A percentile compares a stretch with the other conserved stretches of the same genome.
Evolutionary conservation across 23 tunicate genomes (phyloP).

Genomic region (Botrylloides violaceus): DNA sequence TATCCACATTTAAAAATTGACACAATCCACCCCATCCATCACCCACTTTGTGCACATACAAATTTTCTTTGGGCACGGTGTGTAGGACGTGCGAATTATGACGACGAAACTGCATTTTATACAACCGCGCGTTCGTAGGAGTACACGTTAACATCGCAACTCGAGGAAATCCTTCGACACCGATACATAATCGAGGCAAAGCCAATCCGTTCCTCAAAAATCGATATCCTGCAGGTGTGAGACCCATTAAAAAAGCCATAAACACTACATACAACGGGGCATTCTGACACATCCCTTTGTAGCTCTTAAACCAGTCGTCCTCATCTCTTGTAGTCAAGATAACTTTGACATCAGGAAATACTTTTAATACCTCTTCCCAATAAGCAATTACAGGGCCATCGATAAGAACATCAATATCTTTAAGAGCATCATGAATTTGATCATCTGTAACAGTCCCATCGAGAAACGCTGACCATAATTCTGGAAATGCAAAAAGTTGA

Average conservation of each 20-base stretch:
- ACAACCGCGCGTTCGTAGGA: constrained; percentile 38
- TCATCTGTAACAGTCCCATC: constrained; percentile 74
- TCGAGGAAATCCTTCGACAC: constrained; percentile 7
- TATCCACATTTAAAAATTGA: constrained; percentile 30
- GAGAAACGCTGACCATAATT: constrained; percentile 57
- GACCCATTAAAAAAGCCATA: constrained; percentile 6
- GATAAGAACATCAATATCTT: constrained; percentile 72
- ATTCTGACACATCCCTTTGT: constrained; percentile 26
- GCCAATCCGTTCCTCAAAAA: constrained; percentile 4
- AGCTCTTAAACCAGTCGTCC: constrained; percentile 70
- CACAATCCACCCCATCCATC: constrained; percentile 68
- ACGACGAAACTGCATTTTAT: constrained; percentile 61
- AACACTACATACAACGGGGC: constrained; percentile 13
- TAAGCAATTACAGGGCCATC: constrained; percentile 79
- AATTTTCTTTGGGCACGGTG: constrained; percentile 46
- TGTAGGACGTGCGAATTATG: constrained; percentile 64
- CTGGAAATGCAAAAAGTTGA: constrained; percentile 25
- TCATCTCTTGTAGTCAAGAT: constrained; percentile 62
- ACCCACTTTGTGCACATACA: constrained; percentile 25
- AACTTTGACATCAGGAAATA: constrained; percentile 79
- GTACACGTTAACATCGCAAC: not conserved
- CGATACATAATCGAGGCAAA: constrained; percentile 2
- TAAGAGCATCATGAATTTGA: constrained; percentile 49
- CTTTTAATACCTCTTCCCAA: constrained; percentile 73
- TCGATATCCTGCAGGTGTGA: constrained; percentile 37